Evolutionary conservation across 2,797 vertebrate species (phyloP).

Genomic region (Adelosebastes latens): DNA sequence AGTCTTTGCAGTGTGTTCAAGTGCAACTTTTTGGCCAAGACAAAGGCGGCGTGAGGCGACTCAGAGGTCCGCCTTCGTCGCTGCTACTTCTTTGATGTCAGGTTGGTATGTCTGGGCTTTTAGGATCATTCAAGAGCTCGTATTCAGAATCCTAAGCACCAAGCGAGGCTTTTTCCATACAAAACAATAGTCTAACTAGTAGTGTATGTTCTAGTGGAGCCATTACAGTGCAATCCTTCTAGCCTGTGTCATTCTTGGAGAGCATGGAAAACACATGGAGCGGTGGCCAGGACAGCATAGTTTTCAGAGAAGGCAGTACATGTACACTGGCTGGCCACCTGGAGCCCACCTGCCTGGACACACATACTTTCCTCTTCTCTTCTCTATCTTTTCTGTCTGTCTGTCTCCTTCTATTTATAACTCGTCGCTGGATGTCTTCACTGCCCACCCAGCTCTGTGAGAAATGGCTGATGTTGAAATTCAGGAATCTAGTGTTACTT

Average conservation of each 20-base stretch:
- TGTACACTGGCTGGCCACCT: slow-evolving; percentile 59
- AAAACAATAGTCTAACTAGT: background rate
- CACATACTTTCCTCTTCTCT: slow-evolving; percentile 50
- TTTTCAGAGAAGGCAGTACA: slow-evolving; percentile 48
- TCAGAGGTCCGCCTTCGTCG: no score
- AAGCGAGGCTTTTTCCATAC: background rate
- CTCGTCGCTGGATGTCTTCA: slow-evolving; percentile 30
- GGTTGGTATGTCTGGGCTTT: no score
- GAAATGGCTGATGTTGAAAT: slow-evolving; percentile 33
- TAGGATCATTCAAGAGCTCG: background rate
- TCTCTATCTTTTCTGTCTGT: slow-evolving; percentile 54
- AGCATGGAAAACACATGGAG: slow-evolving; percentile 59
- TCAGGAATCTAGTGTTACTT: slow-evolving; percentile 43
- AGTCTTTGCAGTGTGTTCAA: no score
- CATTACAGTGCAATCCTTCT: slow-evolving; percentile 45
- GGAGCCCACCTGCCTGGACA: slow-evolving; percentile 60
- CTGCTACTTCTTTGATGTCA: no score
- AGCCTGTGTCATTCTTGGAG: slow-evolving; percentile 62
- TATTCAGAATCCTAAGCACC: background rate
- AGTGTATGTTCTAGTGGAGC: slow-evolving; percentile 22
- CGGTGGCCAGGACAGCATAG: slow-evolving; percentile 32
- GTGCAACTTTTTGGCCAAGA: no score
- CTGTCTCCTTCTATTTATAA: slow-evolving; percentile 78
- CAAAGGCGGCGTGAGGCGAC: no score
- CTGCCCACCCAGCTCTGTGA: slow-evolving; percentile 45